These are phyloP conservation scores for Scaptomyza caliginosa DNA, from an alignment of 2,888 invertebrate genomes.

Conservation along the genomic window DNA sequence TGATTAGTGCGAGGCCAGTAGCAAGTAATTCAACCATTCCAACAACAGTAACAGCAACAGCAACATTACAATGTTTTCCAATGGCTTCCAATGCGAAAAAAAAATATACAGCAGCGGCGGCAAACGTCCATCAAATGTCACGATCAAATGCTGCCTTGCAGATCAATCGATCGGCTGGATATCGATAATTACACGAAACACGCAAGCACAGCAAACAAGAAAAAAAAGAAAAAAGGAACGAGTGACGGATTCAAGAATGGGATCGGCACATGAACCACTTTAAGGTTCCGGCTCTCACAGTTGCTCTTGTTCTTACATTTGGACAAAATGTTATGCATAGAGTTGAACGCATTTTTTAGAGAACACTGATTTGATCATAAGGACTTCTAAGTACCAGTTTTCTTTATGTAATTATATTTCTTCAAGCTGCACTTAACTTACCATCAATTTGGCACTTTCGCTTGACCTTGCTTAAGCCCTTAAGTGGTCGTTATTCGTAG, in stretches of 20 bases:
- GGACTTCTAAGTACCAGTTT: too few relatives aligned
- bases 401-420: background rate
- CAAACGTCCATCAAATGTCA: constrained; percentile 82
- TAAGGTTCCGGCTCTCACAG: constrained; percentile 3
- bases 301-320: constrained; percentile 6
- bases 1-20: constrained; percentile 70
- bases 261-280: background rate
- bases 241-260: background rate
- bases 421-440: constrained; percentile 11
- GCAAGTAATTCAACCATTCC: constrained; percentile 32
- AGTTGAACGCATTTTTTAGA: too few relatives aligned
- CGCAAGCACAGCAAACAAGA: constrained; percentile 46
- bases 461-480: constrained; percentile 66
- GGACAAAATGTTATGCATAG: background rate
- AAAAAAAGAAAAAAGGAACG: background rate
- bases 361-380: too few relatives aligned
- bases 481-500: constrained; percentile 39
- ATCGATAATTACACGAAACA: constrained; percentile 66
- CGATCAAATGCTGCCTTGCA: constrained; percentile 71
- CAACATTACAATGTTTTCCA: constrained; percentile 30
- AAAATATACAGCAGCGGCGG: constrained; percentile 76
- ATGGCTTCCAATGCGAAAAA: constrained; percentile 12
- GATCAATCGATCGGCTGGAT: constrained; percentile 67
- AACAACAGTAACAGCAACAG: constrained; percentile 25
- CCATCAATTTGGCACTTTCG: constrained; percentile 49